A percentile compares a stretch with the other conserved stretches of the same genome.
Evolutionary conservation across 2,113 vertebrate species (phyloP).

Genomic region (Percopsis transmontana): DNA sequence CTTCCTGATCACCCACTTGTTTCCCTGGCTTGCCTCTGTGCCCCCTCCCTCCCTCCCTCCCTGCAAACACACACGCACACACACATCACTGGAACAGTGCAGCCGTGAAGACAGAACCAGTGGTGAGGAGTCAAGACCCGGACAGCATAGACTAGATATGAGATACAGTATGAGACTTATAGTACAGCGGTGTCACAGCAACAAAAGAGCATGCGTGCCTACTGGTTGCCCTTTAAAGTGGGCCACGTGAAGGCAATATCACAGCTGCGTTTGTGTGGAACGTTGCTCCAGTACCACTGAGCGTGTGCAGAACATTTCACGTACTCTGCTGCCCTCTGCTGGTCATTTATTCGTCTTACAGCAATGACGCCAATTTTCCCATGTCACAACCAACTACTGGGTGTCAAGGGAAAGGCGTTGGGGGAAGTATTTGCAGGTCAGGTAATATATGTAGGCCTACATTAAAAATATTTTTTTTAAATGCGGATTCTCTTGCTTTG

Average conservation of each 20-base stretch:
- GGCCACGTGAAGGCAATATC: too few relatives aligned
- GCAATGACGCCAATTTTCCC: not conserved
- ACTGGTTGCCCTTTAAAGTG: too few relatives aligned
- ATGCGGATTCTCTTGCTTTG: too few relatives aligned
- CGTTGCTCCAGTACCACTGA: not conserved
- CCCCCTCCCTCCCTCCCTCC: not conserved
- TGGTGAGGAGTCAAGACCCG: slow-evolving; percentile 21
- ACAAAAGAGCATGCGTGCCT: too few relatives aligned
- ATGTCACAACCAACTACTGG: not conserved
- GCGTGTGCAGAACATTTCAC: slow-evolving; percentile 14
- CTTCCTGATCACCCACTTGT: slow-evolving; percentile 75
- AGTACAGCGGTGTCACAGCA: too few relatives aligned
- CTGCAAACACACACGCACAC: not conserved
- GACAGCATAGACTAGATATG: not conserved
- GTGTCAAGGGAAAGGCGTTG: too few relatives aligned
- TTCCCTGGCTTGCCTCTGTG: slow-evolving; percentile 43
- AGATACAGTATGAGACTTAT: too few relatives aligned
- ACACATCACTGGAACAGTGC: not conserved
- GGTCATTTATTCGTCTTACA: slow-evolving; percentile 12
- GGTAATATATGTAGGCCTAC: too few relatives aligned
- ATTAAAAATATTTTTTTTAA: too few relatives aligned
- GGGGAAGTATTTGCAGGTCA: not conserved
- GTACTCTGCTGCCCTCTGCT: slow-evolving; percentile 71
- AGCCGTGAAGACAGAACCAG: not conserved
- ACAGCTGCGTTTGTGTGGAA: too few relatives aligned